Percentiles rank a stretch among this genome's conserved stretches.
phyloP scores from a whole-genome alignment of 2,113 vertebrate species.

The Entelurus aequoreus region DNA sequence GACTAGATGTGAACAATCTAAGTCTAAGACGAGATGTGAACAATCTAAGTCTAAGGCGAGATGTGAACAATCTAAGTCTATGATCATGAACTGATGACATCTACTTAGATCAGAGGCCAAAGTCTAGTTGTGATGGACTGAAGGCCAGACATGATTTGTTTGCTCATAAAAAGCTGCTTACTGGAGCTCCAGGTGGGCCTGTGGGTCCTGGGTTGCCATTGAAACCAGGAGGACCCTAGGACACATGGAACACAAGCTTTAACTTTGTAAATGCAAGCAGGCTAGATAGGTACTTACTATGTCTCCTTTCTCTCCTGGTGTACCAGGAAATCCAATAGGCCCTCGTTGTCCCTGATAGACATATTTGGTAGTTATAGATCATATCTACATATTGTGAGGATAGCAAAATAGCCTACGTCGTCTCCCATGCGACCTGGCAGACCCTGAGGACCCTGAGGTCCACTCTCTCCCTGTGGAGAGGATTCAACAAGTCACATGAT shows the following conservation, averaged over 20 bases:
- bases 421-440: conserved; percentile 69
- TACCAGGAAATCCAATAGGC: conserved; percentile 66
- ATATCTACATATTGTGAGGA: not conserved
- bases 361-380: not conserved
- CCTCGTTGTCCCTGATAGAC: conserved; percentile 70
- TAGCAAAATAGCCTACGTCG: conserved; percentile 55
- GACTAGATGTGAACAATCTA: no score
- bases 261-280: not conserved
- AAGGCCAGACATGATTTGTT: not conserved
- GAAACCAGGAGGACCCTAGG: conserved; percentile 73
- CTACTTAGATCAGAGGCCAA: no score
- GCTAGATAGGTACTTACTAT: conserved; percentile 48
- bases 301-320: conserved; percentile 71
- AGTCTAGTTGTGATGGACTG: no score
- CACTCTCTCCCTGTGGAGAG: conserved; percentile 63
- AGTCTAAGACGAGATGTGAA: no score
- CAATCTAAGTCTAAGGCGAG: no score
- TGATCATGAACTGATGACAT: no score
- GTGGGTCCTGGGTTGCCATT: conserved; percentile 75
- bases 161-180: conserved; percentile 36
- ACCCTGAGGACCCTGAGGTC: conserved; percentile 60
- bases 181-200: conserved; percentile 71
- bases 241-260: not conserved
- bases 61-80: no score
- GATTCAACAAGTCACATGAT: conserved; percentile 4